These are phyloP conservation scores for Drosophila melanica DNA, from an alignment of 1,140 invertebrate genomes.

Conservation along the genomic window DNA sequence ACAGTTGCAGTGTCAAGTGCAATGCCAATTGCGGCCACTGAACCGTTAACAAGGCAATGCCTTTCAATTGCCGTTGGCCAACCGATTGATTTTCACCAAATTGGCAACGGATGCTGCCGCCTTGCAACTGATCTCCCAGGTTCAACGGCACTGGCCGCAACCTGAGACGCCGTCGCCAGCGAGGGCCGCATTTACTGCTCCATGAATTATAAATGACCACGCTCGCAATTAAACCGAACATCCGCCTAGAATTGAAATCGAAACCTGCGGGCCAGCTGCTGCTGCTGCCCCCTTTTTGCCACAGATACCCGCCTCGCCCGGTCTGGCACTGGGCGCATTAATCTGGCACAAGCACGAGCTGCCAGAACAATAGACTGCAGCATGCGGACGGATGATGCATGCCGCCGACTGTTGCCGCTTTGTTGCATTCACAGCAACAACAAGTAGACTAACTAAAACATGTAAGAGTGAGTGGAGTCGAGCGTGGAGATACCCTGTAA, in stretches of 20 bases:
- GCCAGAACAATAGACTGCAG: constrained; percentile 66
- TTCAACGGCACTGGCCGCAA: constrained; percentile 63
- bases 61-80: constrained; percentile 36
- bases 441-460: constrained; percentile 23
- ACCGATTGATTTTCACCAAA: constrained; percentile 45
- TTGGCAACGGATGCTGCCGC: constrained; percentile 22
- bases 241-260: constrained; percentile 78
- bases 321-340: constrained; percentile 53
- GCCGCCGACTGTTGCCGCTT: constrained; percentile 51
- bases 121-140: constrained; percentile 45
- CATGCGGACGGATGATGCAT: constrained; percentile 21
- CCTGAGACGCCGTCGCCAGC: constrained; percentile 31
- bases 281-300: constrained; percentile 10
- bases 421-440: constrained; percentile 36
- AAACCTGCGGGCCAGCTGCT: constrained; percentile 49
- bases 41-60: constrained; percentile 51
- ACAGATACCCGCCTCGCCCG: background rate
- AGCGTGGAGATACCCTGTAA: background rate
- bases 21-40: constrained; percentile 51
- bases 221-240: constrained; percentile 68
- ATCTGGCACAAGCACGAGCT: constrained; percentile 79
- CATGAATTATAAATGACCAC: constrained; percentile 63
- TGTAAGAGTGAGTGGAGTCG: background rate
- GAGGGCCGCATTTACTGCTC: constrained; percentile 27
- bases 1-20: constrained; percentile 65